phyloP scores from a whole-genome alignment of 2,888 invertebrate species.

The Melinaea marsaeus region DNA sequence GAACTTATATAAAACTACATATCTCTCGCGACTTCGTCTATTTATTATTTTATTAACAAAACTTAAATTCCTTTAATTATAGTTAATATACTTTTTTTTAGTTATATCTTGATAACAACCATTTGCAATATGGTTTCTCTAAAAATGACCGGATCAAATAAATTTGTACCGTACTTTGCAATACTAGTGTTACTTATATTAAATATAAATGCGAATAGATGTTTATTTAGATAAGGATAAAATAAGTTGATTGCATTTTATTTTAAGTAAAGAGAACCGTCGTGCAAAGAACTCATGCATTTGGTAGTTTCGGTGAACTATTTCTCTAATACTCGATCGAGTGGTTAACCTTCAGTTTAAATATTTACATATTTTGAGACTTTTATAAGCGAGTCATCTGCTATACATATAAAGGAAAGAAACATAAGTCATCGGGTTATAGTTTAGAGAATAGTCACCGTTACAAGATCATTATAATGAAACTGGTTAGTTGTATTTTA shows the following conservation, averaged over 20 bases:
- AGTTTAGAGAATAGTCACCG: constrained; percentile 29
- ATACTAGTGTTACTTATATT: not conserved
- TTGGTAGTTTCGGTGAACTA: no score
- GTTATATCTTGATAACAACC: no score
- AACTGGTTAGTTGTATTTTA: constrained; percentile 37
- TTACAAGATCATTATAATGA: constrained; percentile 35
- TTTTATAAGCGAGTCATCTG: constrained; percentile 32
- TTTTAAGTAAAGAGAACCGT: no score
- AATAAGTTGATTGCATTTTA: not conserved
- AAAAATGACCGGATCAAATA: no score
- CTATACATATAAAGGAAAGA: constrained; percentile 37
- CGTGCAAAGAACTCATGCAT: no score
- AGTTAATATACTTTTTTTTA: no score
- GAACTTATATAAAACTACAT: no score
- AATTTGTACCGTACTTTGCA: no score
- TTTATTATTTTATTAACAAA: no score
- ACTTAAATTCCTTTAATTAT: no score
- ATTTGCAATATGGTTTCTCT: no score
- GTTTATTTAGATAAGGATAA: not conserved
- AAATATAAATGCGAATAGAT: not conserved
- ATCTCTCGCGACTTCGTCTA: no score
- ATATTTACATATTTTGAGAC: constrained; percentile 30
- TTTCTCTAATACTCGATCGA: constrained; percentile 26
- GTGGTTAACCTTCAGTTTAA: constrained; percentile 50
- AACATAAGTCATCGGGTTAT: constrained; percentile 21